Evolutionary conservation across 1,140 invertebrate species (phyloP).

Genomic region (Cotesia vestalis): DNA sequence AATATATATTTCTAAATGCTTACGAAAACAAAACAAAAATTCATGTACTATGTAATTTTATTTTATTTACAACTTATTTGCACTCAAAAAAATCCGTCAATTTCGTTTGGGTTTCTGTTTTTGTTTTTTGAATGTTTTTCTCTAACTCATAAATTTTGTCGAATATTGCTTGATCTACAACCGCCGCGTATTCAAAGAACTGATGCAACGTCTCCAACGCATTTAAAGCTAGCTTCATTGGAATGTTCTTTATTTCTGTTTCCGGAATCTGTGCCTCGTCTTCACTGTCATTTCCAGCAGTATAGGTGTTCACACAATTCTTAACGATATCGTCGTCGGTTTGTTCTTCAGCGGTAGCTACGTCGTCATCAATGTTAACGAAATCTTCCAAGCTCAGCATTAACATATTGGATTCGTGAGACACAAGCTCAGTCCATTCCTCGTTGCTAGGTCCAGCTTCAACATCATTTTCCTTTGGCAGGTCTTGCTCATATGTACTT

Average conservation of each 20-base stretch:
- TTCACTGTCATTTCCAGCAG: constrained; percentile 30
- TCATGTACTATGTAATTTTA: too few relatives aligned
- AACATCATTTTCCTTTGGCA: constrained; percentile 38
- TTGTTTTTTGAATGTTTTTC: too few relatives aligned
- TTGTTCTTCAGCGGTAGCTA: constrained; percentile 31
- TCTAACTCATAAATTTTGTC: too few relatives aligned
- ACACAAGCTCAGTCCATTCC: constrained; percentile 38
- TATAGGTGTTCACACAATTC: constrained; percentile 31
- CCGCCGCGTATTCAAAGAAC: constrained; percentile 33
- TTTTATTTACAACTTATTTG: constrained; percentile 15
- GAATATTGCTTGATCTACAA: too few relatives aligned
- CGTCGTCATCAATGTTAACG: constrained; percentile 35
- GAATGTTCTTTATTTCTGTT: constrained; percentile 32
- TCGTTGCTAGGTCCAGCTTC: constrained; percentile 41
- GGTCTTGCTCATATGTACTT: constrained; percentile 34
- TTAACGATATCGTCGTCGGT: constrained; percentile 36
- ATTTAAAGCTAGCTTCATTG: constrained; percentile 39
- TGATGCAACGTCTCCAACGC: constrained; percentile 34
- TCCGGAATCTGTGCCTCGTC: constrained; percentile 31
- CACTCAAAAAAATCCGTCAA: too few relatives aligned
- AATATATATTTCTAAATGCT: too few relatives aligned
- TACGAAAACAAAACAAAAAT: constrained; percentile 14
- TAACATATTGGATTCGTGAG: constrained; percentile 27
- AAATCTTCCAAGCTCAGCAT: constrained; percentile 37
- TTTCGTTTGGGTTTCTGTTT: too few relatives aligned